Evolutionary conservation across 1,140 invertebrate species (phyloP).

Genomic region (Armadillidium nasatum): DNA sequence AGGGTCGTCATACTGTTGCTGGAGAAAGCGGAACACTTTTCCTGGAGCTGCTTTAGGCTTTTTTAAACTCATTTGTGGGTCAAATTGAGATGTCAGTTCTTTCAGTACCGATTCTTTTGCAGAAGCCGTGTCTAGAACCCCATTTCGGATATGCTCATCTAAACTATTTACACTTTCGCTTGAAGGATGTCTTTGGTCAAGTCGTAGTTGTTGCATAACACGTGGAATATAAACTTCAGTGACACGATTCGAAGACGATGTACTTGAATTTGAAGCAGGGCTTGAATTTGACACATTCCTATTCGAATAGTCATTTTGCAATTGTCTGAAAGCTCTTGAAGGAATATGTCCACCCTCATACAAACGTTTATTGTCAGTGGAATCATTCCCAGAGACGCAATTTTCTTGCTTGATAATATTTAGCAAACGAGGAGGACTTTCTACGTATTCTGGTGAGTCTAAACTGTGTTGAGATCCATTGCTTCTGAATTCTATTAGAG

Average conservation of each 20-base stretch:
- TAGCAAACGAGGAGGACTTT: slow-evolving; percentile 32
- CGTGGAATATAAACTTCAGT: not conserved
- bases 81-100: slow-evolving; percentile 42
- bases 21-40: slow-evolving; percentile 41
- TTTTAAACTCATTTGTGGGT: slow-evolving; percentile 24
- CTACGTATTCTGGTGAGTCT: not conserved
- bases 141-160: slow-evolving; percentile 39
- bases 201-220: not conserved
- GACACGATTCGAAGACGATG: not conserved
- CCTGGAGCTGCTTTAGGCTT: slow-evolving; percentile 43
- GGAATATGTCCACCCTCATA: slow-evolving; percentile 79
- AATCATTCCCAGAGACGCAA: not conserved
- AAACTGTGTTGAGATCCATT: slow-evolving; percentile 9
- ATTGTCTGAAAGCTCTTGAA: slow-evolving; percentile 74
- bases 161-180: not conserved
- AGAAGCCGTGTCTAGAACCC: slow-evolving; percentile 27
- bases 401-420: slow-evolving; percentile 37
- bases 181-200: not conserved
- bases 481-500: no score
- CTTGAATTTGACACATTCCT: not conserved
- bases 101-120: slow-evolving; percentile 39
- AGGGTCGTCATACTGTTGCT: slow-evolving; percentile 35
- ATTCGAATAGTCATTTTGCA: slow-evolving; percentile 55
- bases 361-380: slow-evolving; percentile 21
- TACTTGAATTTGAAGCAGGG: not conserved